A percentile compares a stretch with the other conserved stretches of the same genome.
Conservation (phyloP, 2,888 invertebrate genomes). For the Chrysodeixis includens region DNA sequence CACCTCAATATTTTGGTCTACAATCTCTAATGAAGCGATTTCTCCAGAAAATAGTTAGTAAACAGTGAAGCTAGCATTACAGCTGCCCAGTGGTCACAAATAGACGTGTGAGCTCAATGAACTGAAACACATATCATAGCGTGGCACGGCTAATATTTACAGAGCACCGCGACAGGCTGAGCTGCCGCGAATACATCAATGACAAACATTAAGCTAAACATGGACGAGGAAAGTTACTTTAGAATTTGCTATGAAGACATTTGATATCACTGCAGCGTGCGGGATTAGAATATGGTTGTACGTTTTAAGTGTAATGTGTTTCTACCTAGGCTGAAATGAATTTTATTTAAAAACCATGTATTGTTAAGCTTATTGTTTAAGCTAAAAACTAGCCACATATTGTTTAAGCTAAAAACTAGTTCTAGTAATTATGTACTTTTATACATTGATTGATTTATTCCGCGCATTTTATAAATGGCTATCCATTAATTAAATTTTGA, state of each 20-base stretch:
- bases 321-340: no score
- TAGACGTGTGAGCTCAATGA: constrained; percentile 80
- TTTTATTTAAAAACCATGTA: no score
- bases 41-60: constrained; percentile 57
- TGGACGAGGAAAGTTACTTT: constrained; percentile 41
- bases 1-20: constrained; percentile 1
- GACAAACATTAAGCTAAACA: constrained; percentile 66
- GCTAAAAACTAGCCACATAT: no score
- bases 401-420: no score
- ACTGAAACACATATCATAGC: constrained; percentile 74
- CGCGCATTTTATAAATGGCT: no score
- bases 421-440: no score
- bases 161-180: constrained; percentile 64
- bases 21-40: constrained; percentile 26
- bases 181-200: constrained; percentile 74
- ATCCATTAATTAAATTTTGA: no score
- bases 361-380: no score
- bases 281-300: constrained; percentile 13
- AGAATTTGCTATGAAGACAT: not conserved
- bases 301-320: no score
- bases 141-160: constrained; percentile 80
- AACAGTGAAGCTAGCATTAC: constrained; percentile 56
- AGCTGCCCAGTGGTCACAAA: constrained; percentile 77
- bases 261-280: constrained; percentile 12
- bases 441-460: no score